Base-by-base conservation (phyloP, 2,797 vertebrate species). In the Calcarius lapponicus region DNA sequence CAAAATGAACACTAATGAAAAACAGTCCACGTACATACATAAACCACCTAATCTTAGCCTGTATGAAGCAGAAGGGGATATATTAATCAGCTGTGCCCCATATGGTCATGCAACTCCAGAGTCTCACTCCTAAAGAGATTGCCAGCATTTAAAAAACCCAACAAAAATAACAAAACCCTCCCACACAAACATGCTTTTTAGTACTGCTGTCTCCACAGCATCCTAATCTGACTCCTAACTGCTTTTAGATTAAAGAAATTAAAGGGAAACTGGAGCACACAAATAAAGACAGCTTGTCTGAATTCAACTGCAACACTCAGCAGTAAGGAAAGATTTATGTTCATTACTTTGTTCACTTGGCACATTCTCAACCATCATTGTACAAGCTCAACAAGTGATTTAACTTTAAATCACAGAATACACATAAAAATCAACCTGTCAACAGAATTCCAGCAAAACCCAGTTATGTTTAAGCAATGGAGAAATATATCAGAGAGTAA, bases 401-500 rank as follows among this genome's bases (percentile, higher is more conserved):
- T 75, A 60, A 86, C 64, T 50, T 54, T 84, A 72, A 69, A 58
- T 72, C 38, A 92, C 50, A 88, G 13, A 54, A 53, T 25, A 72
- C 45, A 71, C 26, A 80, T 43, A 90, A 92, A 86, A 51, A 92
- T 58, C 88, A 88, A 50, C 53, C 19, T 79, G 69, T 74, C 89
- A 92, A 83, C 85, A 90, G 78, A 90, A 88, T 61, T 65, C 34
- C 70, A 80, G 76, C 34, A 90, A 91, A 92, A 93, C 72, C 11
- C 76, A 79, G 72, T 72, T 83, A 71, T 5, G 21, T 32, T 66
- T 78, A 78, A 83, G 8, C 50, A 47, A 53, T 3, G 6, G 25
- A 92, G 40, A 90, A 95, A 72, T 20, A 54, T 3, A 78, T 57
- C 53, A 80, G 28, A 54, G 57, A 83, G 58, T 40, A 88, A 88